A percentile compares a stretch with the other conserved stretches of the same genome.
phyloP scores from a whole-genome alignment of 2,888 invertebrate species.

The Epirrita christyi region DNA sequence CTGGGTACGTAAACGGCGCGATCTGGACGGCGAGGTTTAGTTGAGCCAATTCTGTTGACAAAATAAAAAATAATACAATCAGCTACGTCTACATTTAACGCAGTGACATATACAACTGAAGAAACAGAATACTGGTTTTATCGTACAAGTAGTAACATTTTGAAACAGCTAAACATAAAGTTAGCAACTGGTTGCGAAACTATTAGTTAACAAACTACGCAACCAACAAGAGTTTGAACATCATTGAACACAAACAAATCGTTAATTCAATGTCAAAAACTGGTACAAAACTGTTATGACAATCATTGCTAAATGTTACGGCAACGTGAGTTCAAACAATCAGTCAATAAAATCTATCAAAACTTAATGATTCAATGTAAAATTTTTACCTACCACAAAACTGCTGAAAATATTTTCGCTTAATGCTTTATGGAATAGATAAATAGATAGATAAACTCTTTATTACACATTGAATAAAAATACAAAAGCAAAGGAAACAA shows the following conservation, averaged over 20 bases:
- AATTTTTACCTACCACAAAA: constrained; percentile 7
- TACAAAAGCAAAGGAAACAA: too few relatives aligned
- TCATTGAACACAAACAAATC: neutral
- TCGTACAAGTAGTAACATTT: constrained; percentile 21
- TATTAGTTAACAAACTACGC: constrained; percentile 16
- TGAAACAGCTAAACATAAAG: constrained; percentile 15
- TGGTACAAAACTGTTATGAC: neutral
- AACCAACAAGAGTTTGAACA: neutral
- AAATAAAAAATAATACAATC: constrained; percentile 36
- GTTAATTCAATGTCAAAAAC: neutral
- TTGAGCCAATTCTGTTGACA: constrained; percentile 66
- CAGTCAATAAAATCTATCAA: neutral
- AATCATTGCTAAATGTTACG: neutral
- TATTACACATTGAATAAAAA: too few relatives aligned
- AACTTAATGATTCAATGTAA: constrained; percentile 17
- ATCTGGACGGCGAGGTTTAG: constrained; percentile 88
- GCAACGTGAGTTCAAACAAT: neutral
- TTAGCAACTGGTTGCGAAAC: constrained; percentile 15
- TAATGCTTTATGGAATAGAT: too few relatives aligned
- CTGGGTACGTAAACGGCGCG: constrained; percentile 92
- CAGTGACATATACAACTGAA: too few relatives aligned
- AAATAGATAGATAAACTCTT: too few relatives aligned
- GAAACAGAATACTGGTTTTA: too few relatives aligned
- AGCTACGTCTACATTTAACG: neutral
- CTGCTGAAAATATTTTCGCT: too few relatives aligned